Percentiles rank a stretch among this genome's conserved stretches.
Conservation (phyloP, 2,888 invertebrate species). For the Tanypteryx hageni region DNA sequence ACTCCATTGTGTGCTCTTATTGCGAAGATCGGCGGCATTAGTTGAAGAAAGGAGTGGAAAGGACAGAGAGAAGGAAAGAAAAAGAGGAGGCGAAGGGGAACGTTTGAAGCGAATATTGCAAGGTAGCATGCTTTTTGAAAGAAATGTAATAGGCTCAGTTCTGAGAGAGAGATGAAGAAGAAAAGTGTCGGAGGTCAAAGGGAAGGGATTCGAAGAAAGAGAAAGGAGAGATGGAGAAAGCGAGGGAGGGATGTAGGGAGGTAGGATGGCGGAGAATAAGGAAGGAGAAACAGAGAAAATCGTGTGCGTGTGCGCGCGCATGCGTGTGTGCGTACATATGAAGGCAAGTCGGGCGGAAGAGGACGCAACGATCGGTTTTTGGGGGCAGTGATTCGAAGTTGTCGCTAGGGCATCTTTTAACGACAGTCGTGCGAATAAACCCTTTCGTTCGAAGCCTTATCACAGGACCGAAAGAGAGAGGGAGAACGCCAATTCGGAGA, state of each 20-base stretch:
- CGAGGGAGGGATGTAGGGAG: too few species aligned
- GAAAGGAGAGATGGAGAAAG: too few species aligned
- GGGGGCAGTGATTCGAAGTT: not conserved
- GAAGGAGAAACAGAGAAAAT: too few species aligned
- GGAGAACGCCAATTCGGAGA: not conserved
- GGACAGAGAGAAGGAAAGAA: not conserved
- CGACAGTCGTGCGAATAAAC: not conserved
- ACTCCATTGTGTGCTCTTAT: not conserved
- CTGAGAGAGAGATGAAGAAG: not conserved
- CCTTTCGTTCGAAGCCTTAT: not conserved
- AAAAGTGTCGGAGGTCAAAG: not conserved
- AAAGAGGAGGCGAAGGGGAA: not conserved
- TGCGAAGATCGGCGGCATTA: not conserved
- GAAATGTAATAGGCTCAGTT: not conserved
- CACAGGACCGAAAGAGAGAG: not conserved
- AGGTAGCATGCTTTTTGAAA: not conserved
- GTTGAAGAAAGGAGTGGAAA: not conserved
- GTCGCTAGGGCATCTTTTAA: slow-evolving; percentile 20
- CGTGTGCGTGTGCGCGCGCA: not conserved
- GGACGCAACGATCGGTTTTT: not conserved
- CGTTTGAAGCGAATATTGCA: not conserved
- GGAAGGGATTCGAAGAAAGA: not conserved
- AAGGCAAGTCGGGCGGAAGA: not conserved
- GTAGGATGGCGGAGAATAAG: too few species aligned
- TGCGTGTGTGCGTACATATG: not conserved